These are phyloP conservation scores for Cydia pomonella DNA, from an alignment of 1,140 invertebrate genomes.

Conservation along the genomic window DNA sequence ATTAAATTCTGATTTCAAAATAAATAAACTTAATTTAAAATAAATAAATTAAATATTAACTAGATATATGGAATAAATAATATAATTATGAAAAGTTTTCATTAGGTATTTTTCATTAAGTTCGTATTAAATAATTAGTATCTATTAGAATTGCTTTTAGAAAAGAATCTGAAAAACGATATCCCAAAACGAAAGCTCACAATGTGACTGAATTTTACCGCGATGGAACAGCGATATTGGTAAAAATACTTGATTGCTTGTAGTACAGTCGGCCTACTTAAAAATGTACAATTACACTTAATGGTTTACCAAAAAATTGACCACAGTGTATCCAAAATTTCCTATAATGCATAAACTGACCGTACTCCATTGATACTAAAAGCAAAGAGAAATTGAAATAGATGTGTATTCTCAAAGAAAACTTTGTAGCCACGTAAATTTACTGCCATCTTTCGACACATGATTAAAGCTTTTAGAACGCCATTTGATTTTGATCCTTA, in stretches of 20 bases:
- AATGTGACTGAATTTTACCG: neutral
- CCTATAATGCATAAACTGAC: neutral
- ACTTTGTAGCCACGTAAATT: too few species aligned
- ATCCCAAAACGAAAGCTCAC: neutral
- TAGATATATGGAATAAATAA: conserved; percentile 20
- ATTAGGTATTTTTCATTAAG: neutral
- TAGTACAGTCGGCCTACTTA: too few species aligned
- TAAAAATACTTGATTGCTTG: neutral
- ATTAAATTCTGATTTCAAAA: neutral
- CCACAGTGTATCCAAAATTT: neutral
- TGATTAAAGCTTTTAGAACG: too few species aligned
- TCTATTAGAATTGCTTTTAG: conserved; percentile 14
- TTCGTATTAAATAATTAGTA: neutral
- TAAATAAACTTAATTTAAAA: conserved; percentile 18
- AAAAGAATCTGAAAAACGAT: conserved; percentile 8
- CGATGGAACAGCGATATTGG: neutral
- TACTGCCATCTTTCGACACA: too few species aligned
- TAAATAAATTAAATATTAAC: conserved; percentile 15
- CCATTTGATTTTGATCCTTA: too few species aligned
- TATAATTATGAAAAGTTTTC: neutral
- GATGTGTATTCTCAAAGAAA: too few species aligned
- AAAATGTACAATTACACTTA: neutral
- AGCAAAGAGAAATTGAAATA: too few species aligned
- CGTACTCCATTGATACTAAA: neutral
- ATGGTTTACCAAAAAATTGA: neutral